These are phyloP conservation scores for Prunella fulvescens DNA, from an alignment of 2,113 vertebrate genomes.

Conservation along the genomic window DNA sequence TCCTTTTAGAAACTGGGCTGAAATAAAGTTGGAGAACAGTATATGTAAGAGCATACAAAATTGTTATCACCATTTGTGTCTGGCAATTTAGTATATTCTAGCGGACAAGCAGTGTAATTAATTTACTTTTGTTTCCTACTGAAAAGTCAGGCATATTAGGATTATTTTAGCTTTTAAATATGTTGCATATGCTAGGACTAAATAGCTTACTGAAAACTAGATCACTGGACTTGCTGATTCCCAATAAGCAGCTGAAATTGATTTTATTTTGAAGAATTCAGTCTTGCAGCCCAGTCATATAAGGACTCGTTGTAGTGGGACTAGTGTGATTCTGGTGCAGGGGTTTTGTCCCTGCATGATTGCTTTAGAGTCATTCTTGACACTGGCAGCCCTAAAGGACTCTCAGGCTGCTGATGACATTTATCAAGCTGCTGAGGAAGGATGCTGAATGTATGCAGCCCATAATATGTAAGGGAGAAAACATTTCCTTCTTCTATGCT, in stretches of 20 bases:
- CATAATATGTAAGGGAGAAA: conserved; percentile 34
- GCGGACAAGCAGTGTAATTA: background rate
- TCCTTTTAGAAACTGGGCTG: background rate
- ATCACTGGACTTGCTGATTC: background rate
- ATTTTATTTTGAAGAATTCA: background rate
- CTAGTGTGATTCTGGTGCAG: fast-evolving
- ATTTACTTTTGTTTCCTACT: background rate
- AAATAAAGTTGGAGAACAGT: background rate
- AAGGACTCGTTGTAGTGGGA: background rate
- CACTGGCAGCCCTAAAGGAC: background rate
- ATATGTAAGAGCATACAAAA: background rate
- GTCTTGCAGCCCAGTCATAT: background rate
- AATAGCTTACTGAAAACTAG: background rate
- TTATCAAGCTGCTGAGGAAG: conserved; percentile 42
- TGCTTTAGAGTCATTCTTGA: background rate
- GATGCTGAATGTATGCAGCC: conserved; percentile 8
- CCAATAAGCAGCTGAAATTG: background rate
- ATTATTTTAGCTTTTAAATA: background rate
- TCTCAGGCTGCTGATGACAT: background rate
- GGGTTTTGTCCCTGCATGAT: background rate
- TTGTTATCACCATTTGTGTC: background rate
- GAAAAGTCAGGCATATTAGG: background rate
- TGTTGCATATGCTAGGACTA: background rate
- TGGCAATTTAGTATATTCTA: background rate
- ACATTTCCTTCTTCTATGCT: conserved; percentile 42